Base-by-base conservation (phyloP, 2,888 invertebrate species). In the Caradrina kadenii region DNA sequence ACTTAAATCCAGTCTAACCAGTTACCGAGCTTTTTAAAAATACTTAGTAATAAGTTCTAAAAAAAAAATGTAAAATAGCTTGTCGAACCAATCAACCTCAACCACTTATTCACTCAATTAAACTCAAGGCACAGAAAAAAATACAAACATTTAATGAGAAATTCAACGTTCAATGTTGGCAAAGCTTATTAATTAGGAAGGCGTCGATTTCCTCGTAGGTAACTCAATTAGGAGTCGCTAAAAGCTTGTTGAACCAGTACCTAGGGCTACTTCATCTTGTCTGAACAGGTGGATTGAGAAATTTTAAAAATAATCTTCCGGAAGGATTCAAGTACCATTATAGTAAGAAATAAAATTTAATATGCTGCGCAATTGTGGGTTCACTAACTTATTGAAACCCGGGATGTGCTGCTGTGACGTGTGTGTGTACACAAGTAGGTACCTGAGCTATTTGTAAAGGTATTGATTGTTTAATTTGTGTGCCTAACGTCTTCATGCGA, bases 221-320 rank as follows among this genome's bases (percentile, higher is more conserved):
- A 83, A 80, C 73, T 75, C 67, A 84, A 86, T 86, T 85, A 83
- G 63, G 68, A 69, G 69, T 76, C 62, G 69, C 75, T 82, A 80
- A 86, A 84, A 83, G 82, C 76, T 74, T 76, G 55, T 72, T 76
- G 63, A 63, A 71, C 65, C 59, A 49, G 39, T 26, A 58, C 52
- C 26, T 26, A 26, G 60, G 45, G 11, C 19, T 26, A 53, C 55
- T 71, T 65, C 39, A 54, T 10, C n/a, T n/a, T n/a, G 8, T 13
- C 26, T 31, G 49, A 19, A 61, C 48, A 56, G 71, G 42, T 56
- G 48, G n/a, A 63, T 22, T 21, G 7, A 42, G 49, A 45, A 42
- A 52, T 50, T 63, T 63, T 53, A 17, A 31, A 54, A 70, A 62
- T 50, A 45, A 61, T 45, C 8, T 61, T 49, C 1, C 4, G 1